A percentile compares a stretch with the other conserved stretches of the same genome.
phyloP scores from a whole-genome alignment of 2,888 invertebrate genomes.

The Apodemia duryi region DNA sequence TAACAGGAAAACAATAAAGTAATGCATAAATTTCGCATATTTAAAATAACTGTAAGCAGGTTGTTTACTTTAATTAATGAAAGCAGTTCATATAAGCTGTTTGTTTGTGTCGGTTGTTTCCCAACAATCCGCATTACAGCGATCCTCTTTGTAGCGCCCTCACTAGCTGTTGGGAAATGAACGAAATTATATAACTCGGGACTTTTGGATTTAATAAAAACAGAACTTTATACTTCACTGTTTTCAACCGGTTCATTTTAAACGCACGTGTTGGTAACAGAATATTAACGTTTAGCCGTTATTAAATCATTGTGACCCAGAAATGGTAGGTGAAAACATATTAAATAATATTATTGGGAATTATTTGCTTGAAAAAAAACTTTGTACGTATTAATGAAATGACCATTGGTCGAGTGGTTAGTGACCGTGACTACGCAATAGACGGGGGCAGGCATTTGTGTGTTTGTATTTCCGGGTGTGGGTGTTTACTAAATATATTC shows the following conservation, averaged over 20 bases:
- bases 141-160: not conserved
- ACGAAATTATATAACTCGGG: not conserved
- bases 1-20: not conserved
- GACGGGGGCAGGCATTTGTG: too few relatives aligned
- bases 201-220: slow-evolving; percentile 8
- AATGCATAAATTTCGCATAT: not conserved
- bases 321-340: too few relatives aligned
- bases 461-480: too few relatives aligned
- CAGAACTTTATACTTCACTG: not conserved
- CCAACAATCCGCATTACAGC: slow-evolving; percentile 15
- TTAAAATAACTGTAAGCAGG: slow-evolving; percentile 2
- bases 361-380: too few relatives aligned
- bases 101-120: slow-evolving; percentile 13
- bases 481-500: too few relatives aligned
- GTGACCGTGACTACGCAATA: too few relatives aligned
- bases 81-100: slow-evolving; percentile 11
- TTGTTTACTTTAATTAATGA: slow-evolving; percentile 14
- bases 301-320: too few relatives aligned
- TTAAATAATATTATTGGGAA: too few relatives aligned
- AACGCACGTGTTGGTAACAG: not conserved
- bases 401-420: too few relatives aligned
- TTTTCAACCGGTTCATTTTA: not conserved
- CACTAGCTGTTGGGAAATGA: slow-evolving; percentile 9
- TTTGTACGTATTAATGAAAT: too few relatives aligned
- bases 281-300: not conserved